Base-by-base conservation (phyloP, 2,113 vertebrate species). In the Urocitellus parryii region DNA sequence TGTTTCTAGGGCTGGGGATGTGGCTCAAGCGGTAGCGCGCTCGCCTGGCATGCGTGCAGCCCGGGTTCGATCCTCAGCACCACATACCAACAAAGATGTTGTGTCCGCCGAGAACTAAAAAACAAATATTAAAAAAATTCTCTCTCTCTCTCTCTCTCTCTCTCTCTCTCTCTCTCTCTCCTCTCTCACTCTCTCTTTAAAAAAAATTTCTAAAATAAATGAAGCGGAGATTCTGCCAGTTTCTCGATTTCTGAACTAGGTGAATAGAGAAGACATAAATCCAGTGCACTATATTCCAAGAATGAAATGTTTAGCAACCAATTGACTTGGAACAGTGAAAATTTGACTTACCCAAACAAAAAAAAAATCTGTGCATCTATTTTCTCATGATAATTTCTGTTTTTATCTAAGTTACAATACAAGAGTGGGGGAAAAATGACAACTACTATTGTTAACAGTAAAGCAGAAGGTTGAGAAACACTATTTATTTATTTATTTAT, bases 171-270 rank as follows among this genome's bases (percentile, higher is more conserved):
- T n/a, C n/a, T n/a, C n/a, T n/a, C n/a, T n/a, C n/a, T n/a, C n/a
- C n/a, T n/a, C n/a, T n/a, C n/a, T n/a, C n/a, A n/a, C n/a, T n/a
- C n/a, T n/a, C n/a, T n/a, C n/a, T n/a, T n/a, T n/a, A n/a, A n/a
- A n/a, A 94, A 95, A 94, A 83, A 94, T 96, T 83, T 58, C 18
- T 92, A 93, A 94, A 94, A 65, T 78, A 92, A 90, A 95, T 82
- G 48, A 96, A 89, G 51, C 63, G 5, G 39, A 42, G 39, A 42
- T 42, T 42, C 39, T 42, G 39, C 39, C 39, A 42, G 39, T 42
- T 42, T 42, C 4, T 42, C 4, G 39, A 42, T 42, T 42, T 42
- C 39, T 42, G 39, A 42, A 42, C 39, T 5, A 42, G 39, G 34
- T 74, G 73, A 78, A 82, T 83, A 72, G 34, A 67, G 63, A 92